Base-by-base conservation (phyloP, 2,797 vertebrate species). In the Ciconia nigra region DNA sequence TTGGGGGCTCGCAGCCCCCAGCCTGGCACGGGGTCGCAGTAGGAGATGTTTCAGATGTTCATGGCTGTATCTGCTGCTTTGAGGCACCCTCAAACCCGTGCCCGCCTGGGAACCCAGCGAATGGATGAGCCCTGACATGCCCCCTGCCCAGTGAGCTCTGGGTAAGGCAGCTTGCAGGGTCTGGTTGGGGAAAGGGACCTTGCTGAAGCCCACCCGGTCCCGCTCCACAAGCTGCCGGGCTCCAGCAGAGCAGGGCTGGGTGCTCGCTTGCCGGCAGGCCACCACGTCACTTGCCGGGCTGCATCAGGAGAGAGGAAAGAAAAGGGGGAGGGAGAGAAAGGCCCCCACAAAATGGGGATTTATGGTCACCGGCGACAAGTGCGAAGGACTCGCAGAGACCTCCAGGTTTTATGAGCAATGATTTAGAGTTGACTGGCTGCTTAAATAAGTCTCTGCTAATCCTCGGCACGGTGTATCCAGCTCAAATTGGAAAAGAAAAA, bases 361-460 rank as follows among this genome's bases (percentile, higher is more conserved):
- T 95, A 87, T 41, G 35, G 89, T 21, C 73, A 57, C 80, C 10
- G 2, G 80, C 4, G 35, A 74, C 85, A 95, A 93, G 79, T 65
- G 85, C 3, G 1, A 90, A 83, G 67, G 91, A 73, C 94, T 87
- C 2, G 1, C 24, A 12, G 81, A 71, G 83, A 94, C 85, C 83
- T 87, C 73, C 46, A 24, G 67, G 42, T 74, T 97, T 96, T 90
- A 92, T 22, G 83, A 92, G 80, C 14, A 3, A 33, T 26, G 46
- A 37, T 93, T 80, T 72, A 77, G 89, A 95, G 87, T 69, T 93
- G 96, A 92, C 55, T 89, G 89, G 85, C 87, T 95, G 91, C 89
- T 95, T 91, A 95, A 95, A 74, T 80, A 94, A 89, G 89, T 83
- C 93, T 90, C 87, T 70, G 88, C 87, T 95, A 89, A 96, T 96